Conservation (phyloP, 2,888 invertebrate genomes). For the Augochlorella aurata region DNA sequence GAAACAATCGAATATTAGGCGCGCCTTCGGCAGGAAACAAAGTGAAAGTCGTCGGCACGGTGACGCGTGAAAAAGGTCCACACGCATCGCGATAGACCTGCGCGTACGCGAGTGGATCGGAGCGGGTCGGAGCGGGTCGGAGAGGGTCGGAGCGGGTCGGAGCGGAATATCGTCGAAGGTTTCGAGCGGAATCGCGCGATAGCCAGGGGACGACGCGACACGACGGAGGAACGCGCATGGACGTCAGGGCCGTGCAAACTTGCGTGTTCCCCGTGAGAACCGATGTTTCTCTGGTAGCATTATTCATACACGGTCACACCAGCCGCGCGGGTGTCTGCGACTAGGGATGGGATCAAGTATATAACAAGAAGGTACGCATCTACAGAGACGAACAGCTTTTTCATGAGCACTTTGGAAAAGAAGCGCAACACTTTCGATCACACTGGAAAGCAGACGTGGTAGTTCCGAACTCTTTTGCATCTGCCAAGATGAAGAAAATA, state of each 20-base stretch:
- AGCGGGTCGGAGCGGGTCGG: too few species aligned
- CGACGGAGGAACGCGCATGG: constrained; percentile 14
- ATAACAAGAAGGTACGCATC: too few species aligned
- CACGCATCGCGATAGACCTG: constrained; percentile 56
- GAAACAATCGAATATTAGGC: constrained; percentile 61
- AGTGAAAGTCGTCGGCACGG: constrained; percentile 61
- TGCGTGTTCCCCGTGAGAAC: constrained; percentile 30
- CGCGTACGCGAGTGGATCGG: constrained; percentile 16
- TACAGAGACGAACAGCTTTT: too few species aligned
- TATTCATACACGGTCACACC: constrained; percentile 4
- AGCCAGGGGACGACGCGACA: neutral
- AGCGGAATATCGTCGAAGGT: constrained; percentile 37
- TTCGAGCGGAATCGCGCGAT: constrained; percentile 34
- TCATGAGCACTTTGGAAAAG: too few species aligned
- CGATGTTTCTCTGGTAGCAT: constrained; percentile 30
- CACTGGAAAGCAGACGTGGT: too few species aligned
- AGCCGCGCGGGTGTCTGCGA: neutral
- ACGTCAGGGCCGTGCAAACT: constrained; percentile 36
- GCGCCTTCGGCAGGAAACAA: constrained; percentile 53
- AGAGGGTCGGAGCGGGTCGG: constrained; percentile 17
- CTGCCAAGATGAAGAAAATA: too few species aligned
- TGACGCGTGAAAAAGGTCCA: constrained; percentile 55
- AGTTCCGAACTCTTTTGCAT: too few species aligned
- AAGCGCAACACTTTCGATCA: too few species aligned
- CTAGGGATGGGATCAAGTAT: too few species aligned